These are phyloP conservation scores for Aricia agestis DNA, from an alignment of 1,140 invertebrate species.

Conservation along the genomic window DNA sequence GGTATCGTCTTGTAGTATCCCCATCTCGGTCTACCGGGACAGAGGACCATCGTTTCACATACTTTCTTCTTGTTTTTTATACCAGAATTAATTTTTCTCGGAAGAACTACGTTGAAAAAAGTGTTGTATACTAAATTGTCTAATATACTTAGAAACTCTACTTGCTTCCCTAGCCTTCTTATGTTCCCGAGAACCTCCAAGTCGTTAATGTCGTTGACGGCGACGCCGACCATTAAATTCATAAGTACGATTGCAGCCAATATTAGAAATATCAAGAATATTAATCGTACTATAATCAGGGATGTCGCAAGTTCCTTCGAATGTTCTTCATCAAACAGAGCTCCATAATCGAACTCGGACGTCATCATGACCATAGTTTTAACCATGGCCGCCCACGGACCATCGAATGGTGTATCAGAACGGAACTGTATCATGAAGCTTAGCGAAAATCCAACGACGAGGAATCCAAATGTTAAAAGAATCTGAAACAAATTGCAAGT, in stretches of 20 bases:
- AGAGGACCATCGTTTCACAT: slow-evolving; percentile 38
- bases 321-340: slow-evolving; percentile 58
- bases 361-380: slow-evolving; percentile 79
- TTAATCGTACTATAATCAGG: slow-evolving; percentile 64
- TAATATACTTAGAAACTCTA: slow-evolving; percentile 65
- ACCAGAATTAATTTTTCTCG: slow-evolving; percentile 41
- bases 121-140: slow-evolving; percentile 61
- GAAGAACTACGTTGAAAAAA: slow-evolving; percentile 48
- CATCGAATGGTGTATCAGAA: slow-evolving; percentile 60
- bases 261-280: slow-evolving; percentile 79
- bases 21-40: slow-evolving; percentile 55
- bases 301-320: slow-evolving; percentile 47
- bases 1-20: slow-evolving; percentile 48
- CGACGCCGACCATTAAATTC: slow-evolving; percentile 80
- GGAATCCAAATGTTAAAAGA: slow-evolving; percentile 63
- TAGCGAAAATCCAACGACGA: slow-evolving; percentile 76
- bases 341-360: slow-evolving; percentile 76
- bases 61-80: slow-evolving; percentile 55
- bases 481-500: slow-evolving; percentile 57
- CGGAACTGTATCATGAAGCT: slow-evolving; percentile 76
- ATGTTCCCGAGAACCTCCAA: slow-evolving; percentile 76
- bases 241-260: slow-evolving; percentile 80
- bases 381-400: slow-evolving; percentile 68
- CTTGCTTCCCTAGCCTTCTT: slow-evolving; percentile 64
- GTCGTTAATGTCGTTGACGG: slow-evolving; percentile 80